These are phyloP conservation scores for Drosophila infuscata DNA, from an alignment of 2,888 invertebrate species.

Conservation along the genomic window DNA sequence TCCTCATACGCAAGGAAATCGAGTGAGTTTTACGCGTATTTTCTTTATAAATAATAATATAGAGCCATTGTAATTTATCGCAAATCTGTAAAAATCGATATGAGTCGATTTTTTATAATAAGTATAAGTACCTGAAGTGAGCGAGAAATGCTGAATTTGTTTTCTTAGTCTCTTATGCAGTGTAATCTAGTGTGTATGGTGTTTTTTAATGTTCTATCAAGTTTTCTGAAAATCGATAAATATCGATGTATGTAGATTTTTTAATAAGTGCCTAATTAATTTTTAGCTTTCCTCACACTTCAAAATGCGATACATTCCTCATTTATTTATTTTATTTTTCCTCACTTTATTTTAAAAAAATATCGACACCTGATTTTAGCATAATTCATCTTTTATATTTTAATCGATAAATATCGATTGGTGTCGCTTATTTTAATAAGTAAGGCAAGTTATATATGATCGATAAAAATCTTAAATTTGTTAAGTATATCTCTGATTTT, in stretches of 20 bases:
- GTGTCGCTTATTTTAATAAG: neutral
- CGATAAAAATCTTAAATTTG: too few relatives aligned
- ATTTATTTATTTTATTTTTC: neutral
- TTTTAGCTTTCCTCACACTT: neutral
- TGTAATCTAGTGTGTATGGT: too few relatives aligned
- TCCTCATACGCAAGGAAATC: constrained; percentile 79
- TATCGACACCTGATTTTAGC: neutral
- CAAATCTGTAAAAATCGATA: neutral
- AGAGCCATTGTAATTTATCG: neutral
- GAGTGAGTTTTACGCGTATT: constrained; percentile 68
- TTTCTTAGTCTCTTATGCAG: neutral
- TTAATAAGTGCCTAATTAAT: neutral
- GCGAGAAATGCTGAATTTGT: neutral
- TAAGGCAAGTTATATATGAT: too few relatives aligned
- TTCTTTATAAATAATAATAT: neutral
- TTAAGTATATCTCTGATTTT: too few relatives aligned
- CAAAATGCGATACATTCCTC: neutral
- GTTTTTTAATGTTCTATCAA: too few relatives aligned
- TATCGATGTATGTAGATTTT: too few relatives aligned
- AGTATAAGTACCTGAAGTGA: neutral
- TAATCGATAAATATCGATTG: neutral
- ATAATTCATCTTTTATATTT: neutral
- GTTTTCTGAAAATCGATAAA: too few relatives aligned
- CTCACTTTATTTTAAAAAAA: neutral
- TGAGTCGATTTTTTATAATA: neutral